These are phyloP conservation scores for Mus pahari DNA, from an alignment of 2,113 vertebrate genomes.

Conservation along the genomic window DNA sequence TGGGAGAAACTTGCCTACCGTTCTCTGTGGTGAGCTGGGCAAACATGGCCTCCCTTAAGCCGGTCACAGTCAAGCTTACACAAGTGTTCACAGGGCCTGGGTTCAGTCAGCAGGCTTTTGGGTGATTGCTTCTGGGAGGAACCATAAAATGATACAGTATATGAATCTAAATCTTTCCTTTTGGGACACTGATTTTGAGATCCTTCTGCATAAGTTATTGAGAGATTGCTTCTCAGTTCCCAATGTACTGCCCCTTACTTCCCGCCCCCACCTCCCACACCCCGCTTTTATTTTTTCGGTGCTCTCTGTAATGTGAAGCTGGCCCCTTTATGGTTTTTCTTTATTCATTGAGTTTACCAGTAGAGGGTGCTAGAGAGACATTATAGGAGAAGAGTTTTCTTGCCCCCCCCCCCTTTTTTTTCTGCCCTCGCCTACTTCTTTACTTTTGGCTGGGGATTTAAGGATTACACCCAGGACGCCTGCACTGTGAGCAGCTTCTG, in stretches of 20 bases:
- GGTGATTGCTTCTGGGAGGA: background rate
- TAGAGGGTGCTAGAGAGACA: conserved; percentile 3
- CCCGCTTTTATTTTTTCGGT: background rate
- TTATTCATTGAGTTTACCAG: background rate
- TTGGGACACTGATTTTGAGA: background rate
- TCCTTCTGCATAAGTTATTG: background rate
- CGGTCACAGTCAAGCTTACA: background rate
- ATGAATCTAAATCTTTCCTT: background rate
- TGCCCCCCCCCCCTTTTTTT: too few relatives aligned
- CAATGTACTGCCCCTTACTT: background rate
- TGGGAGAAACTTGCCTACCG: background rate
- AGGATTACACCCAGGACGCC: background rate
- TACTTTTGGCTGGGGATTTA: background rate
- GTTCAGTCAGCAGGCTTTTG: background rate
- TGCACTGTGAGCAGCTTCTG: background rate
- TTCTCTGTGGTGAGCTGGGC: background rate
- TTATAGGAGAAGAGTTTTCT: background rate
- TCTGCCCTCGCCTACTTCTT: background rate
- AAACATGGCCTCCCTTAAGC: background rate
- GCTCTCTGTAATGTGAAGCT: background rate
- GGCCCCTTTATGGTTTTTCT: background rate
- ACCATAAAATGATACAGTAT: background rate
- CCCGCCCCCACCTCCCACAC: too few relatives aligned
- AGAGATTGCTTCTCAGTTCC: background rate
- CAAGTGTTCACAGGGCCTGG: background rate